Base-by-base conservation (phyloP, 2,113 vertebrate species). In the Paradisaea rubra region DNA sequence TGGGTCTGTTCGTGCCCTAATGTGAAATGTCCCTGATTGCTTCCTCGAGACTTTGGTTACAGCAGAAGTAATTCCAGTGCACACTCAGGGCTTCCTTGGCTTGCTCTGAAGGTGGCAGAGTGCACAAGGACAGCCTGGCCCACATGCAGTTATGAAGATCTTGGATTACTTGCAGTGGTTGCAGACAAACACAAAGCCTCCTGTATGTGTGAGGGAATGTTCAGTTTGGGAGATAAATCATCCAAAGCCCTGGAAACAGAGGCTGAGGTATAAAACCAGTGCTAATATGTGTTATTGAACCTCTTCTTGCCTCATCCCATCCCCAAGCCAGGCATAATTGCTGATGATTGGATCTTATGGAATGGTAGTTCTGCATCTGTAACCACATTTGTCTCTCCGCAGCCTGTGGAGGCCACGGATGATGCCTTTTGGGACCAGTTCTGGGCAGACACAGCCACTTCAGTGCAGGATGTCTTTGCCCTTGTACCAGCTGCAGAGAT, bases 401-500 rank as follows among this genome's bases (percentile, higher is more conserved):
- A 99, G 99, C 99, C 99, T 0, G 99, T 99, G 91, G 99, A 99
- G 95, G 99, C 99, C 91, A 99, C 99, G 0, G 99, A 99, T 63
- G 99, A 99, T 88, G 99, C 98, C 37, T 99, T 99, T 91, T 99
- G 99, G 99, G 99, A 99, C 97, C 99, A 99, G 97, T 99, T 99
- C 97, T 99, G 99, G 99, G 98, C 99, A 33, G 99, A 99, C 96
- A 98, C 98, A 14, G 98, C 98, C 95, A 99, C 99, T 59, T 99
- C 99, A 1, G 99, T 99, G 81, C 99, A 99, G 97, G 99, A 99
- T 93, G 99, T 99, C 81, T 99, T 99, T 93, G 99, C 99, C 1
- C 96, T 99, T 88, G 99, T 99, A 88, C 99, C 99, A 14, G 99
- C 99, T 33, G 99, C 99, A 7, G 99, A 99, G 98, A 99, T 99